These are phyloP conservation scores for Aphrophora alni DNA, from an alignment of 2,888 invertebrate species.

Conservation along the genomic window DNA sequence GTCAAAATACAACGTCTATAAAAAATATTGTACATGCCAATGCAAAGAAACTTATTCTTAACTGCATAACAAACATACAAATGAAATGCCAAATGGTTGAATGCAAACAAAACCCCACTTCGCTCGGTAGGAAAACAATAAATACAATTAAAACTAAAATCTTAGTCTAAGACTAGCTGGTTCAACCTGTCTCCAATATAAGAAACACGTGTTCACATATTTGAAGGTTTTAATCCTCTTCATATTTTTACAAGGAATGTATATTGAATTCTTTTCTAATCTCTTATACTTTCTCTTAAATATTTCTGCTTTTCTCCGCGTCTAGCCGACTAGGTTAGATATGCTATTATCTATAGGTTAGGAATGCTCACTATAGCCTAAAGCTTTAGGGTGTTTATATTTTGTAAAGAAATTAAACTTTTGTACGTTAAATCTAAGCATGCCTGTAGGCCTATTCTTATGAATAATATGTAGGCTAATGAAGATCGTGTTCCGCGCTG, in stretches of 20 bases:
- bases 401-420: background rate
- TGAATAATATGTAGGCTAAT: constrained; percentile 9
- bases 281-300: background rate
- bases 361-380: background rate
- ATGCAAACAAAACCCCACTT: too few relatives aligned
- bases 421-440: too few relatives aligned
- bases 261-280: background rate
- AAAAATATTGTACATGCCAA: too few relatives aligned
- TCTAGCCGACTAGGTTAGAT: background rate
- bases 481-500: background rate
- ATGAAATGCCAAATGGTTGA: too few relatives aligned
- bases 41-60: too few relatives aligned
- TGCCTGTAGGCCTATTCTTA: background rate
- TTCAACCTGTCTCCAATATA: background rate
- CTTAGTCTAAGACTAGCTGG: too few relatives aligned
- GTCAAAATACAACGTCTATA: too few relatives aligned
- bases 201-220: background rate
- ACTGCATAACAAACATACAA: too few relatives aligned
- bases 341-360: background rate
- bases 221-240: background rate
- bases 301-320: background rate
- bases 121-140: too few relatives aligned
- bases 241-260: background rate
- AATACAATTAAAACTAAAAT: too few relatives aligned
- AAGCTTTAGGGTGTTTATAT: background rate